A percentile compares a stretch with the other conserved stretches of the same genome.
Evolutionary conservation across 2,888 invertebrate species (phyloP).

Genomic region (Pachliopta kotzebuea): DNA sequence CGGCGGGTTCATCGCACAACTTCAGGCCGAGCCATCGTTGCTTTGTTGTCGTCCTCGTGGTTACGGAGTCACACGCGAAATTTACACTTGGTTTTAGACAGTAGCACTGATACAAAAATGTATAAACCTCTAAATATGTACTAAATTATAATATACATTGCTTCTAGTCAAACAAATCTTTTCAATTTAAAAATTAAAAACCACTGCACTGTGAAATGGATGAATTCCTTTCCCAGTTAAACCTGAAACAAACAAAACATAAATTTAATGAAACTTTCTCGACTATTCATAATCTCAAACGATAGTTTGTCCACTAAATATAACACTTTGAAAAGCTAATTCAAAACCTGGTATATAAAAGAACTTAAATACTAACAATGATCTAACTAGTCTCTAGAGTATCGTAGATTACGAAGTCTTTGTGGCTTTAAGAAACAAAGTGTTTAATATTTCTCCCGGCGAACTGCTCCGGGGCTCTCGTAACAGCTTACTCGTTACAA

Average conservation of each 20-base stretch:
- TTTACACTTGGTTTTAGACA: neutral
- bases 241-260: constrained; percentile 17
- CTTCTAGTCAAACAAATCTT: no score
- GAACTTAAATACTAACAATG: constrained; percentile 1
- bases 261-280: no score
- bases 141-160: constrained; percentile 3
- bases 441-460: constrained; percentile 10
- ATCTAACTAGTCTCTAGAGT: constrained; percentile 15
- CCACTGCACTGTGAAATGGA: constrained; percentile 3
- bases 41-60: constrained; percentile 66
- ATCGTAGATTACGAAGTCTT: constrained; percentile 14
- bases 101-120: neutral
- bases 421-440: constrained; percentile 20
- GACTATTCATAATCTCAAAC: no score
- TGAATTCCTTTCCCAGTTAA: constrained; percentile 2
- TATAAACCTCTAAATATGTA: no score
- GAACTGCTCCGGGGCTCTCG: neutral
- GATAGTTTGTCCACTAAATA: no score
- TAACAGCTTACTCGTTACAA: constrained; percentile 8
- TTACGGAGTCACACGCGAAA: constrained; percentile 41
- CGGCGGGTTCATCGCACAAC: constrained; percentile 75
- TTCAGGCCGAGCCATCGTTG: constrained; percentile 78
- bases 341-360: neutral
- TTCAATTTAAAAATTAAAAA: no score
- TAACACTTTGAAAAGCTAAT: no score